A percentile compares a stretch with the other conserved stretches of the same genome.
phyloP scores from a whole-genome alignment of 2,113 vertebrate species.

The Eptesicus fuscus region DNA sequence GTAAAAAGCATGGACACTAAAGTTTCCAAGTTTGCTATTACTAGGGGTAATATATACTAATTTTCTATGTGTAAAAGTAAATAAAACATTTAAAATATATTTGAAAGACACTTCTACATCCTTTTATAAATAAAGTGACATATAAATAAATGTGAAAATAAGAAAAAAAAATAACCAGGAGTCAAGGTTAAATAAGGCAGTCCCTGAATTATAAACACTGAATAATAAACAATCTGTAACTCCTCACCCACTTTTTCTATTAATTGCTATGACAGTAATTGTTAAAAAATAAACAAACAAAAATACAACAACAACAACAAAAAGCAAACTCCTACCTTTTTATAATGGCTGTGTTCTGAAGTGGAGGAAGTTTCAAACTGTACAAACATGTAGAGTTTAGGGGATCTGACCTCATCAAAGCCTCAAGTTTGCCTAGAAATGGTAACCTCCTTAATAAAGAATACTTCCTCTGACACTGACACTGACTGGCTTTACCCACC shows the following conservation, averaged over 20 bases:
- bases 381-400: neutral
- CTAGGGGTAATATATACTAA: neutral
- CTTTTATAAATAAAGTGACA: neutral
- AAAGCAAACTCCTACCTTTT: neutral
- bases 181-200: neutral
- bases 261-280: neutral
- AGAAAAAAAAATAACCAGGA: conserved; percentile 16
- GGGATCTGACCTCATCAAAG: neutral
- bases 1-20: neutral
- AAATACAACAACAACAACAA: neutral
- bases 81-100: neutral
- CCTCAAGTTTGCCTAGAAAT: neutral
- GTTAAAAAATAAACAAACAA: neutral
- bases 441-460: neutral
- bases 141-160: neutral
- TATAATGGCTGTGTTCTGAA: neutral
- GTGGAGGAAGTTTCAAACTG: neutral
- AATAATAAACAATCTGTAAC: neutral
- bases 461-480: neutral
- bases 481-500: neutral
- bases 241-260: neutral
- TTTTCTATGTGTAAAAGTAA: conserved; percentile 25
- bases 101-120: neutral
- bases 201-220: neutral
- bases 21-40: neutral